These are phyloP conservation scores for Callionymus lyra DNA, from an alignment of 2,113 vertebrate genomes.

Conservation along the genomic window DNA sequence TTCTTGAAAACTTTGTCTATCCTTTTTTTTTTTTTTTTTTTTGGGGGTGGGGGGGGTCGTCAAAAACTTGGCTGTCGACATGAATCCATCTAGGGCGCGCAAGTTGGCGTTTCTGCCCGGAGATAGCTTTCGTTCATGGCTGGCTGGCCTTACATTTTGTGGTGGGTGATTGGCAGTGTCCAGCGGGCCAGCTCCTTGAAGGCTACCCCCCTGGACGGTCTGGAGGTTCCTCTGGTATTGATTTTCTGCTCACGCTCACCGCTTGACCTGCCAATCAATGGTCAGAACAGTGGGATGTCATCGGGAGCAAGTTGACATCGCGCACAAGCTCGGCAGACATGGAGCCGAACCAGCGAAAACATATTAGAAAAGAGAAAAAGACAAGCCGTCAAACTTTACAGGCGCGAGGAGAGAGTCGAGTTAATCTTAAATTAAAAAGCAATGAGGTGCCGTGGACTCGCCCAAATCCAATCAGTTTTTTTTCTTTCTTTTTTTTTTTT, in stretches of 20 bases:
- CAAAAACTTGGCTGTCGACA: slow-evolving; percentile 51
- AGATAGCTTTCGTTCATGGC: slow-evolving; percentile 80
- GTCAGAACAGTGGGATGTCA: slow-evolving; percentile 81
- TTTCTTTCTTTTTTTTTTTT: neutral
- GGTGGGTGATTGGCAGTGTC: slow-evolving; percentile 74
- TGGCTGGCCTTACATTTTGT: slow-evolving; percentile 82
- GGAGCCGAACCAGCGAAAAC: slow-evolving; percentile 61
- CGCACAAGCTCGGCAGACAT: slow-evolving; percentile 63
- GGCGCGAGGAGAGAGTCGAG: slow-evolving; percentile 30
- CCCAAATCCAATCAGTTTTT: slow-evolving; percentile 49
- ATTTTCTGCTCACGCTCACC: slow-evolving; percentile 78
- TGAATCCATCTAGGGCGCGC: slow-evolving; percentile 68
- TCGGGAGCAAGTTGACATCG: slow-evolving; percentile 70
- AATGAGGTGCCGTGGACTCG: slow-evolving; percentile 42
- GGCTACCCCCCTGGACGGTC: slow-evolving; percentile 65
- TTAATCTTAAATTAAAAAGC: slow-evolving; percentile 66
- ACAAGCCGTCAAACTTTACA: slow-evolving; percentile 23
- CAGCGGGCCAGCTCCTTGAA: slow-evolving; percentile 77
- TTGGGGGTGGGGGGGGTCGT: neutral
- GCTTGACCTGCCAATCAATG: slow-evolving; percentile 81
- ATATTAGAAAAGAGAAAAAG: slow-evolving; percentile 25
- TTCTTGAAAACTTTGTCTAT: slow-evolving; percentile 46
- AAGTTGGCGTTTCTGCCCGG: slow-evolving; percentile 69
- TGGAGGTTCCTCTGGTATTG: slow-evolving; percentile 78
- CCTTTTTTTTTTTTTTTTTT: slow-evolving; percentile 7